Conservation (phyloP, 2,888 invertebrate genomes). For the Amphipoea oculea region DNA sequence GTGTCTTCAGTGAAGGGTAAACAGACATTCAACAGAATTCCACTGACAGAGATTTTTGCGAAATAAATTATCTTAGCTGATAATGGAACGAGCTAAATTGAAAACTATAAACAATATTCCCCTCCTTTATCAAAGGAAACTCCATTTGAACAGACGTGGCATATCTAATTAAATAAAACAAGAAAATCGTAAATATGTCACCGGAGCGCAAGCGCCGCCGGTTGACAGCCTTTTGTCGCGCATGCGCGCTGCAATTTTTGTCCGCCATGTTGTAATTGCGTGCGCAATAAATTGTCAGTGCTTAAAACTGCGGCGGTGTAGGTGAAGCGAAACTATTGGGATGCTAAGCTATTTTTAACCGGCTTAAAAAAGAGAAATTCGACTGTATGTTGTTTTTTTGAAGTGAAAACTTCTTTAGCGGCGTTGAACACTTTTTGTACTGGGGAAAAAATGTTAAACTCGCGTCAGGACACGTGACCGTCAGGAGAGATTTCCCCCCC, state of each 20-base stretch:
- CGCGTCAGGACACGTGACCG: too few species aligned
- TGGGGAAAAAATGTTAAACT: too few species aligned
- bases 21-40: background rate
- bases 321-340: slow-evolving; percentile 16
- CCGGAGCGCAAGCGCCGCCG: slow-evolving; percentile 69
- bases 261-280: slow-evolving; percentile 78
- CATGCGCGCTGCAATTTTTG: slow-evolving; percentile 73
- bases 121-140: slow-evolving; percentile 28
- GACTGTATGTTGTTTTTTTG: too few species aligned
- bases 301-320: slow-evolving; percentile 40
- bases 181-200: slow-evolving; percentile 62
- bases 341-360: background rate
- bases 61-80: background rate
- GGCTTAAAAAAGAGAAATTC: too few species aligned
- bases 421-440: too few species aligned
- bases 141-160: slow-evolving; percentile 25
- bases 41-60: background rate
- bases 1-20: background rate
- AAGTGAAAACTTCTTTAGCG: too few species aligned
- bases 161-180: slow-evolving; percentile 65
- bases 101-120: slow-evolving; percentile 8
- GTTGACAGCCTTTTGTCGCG: slow-evolving; percentile 76
- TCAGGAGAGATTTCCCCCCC: too few species aligned
- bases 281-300: slow-evolving; percentile 65
- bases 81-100: slow-evolving; percentile 5